Percentiles rank a stretch among this genome's conserved stretches.
phyloP scores from a whole-genome alignment of 37 sponge, comb jelly and placozoan genomes.

The Diacarnus erythraeanus region DNA sequence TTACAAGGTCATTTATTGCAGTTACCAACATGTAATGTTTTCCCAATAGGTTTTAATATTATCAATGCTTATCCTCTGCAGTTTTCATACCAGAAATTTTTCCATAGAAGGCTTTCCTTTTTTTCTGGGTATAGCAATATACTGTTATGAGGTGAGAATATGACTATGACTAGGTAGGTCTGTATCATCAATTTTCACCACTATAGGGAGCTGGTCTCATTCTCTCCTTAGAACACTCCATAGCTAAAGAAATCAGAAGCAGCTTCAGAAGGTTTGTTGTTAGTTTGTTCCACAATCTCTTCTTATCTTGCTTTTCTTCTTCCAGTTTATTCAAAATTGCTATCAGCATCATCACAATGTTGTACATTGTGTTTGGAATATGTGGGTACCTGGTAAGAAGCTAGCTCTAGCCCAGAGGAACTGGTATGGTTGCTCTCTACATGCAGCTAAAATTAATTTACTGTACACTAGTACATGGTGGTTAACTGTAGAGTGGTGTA shows the following conservation, averaged over 20 bases:
- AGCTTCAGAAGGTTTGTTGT: conserved; percentile 67
- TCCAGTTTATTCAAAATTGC: conserved; percentile 38
- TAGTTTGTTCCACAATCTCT: neutral
- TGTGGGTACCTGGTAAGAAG: conserved; percentile 88
- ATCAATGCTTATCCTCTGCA: conserved; percentile 7
- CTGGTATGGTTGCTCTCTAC: neutral
- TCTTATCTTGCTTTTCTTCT: neutral
- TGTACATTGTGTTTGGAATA: conserved; percentile 90
- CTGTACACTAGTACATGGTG: too few species aligned
- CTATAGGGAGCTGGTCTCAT: conserved; percentile 93
- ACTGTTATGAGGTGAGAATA: conserved; percentile 89
- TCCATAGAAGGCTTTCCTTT: conserved; percentile 82
- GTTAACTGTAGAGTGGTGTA: too few species aligned
- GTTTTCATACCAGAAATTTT: conserved; percentile 39
- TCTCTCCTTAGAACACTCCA: conserved; percentile 83
- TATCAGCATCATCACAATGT: conserved; percentile 46
- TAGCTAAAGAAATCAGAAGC: conserved; percentile 40
- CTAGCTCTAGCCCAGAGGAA: too few species aligned
- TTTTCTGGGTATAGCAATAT: conserved; percentile 86
- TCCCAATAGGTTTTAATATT: neutral
- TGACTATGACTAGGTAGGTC: too few species aligned
- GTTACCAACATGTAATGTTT: neutral
- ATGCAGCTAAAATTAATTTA: too few species aligned
- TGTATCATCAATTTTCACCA: too few species aligned
- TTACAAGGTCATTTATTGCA: neutral